Evolutionary conservation across 2,888 invertebrate genomes (phyloP).

Genomic region (Rotaria macrura): DNA sequence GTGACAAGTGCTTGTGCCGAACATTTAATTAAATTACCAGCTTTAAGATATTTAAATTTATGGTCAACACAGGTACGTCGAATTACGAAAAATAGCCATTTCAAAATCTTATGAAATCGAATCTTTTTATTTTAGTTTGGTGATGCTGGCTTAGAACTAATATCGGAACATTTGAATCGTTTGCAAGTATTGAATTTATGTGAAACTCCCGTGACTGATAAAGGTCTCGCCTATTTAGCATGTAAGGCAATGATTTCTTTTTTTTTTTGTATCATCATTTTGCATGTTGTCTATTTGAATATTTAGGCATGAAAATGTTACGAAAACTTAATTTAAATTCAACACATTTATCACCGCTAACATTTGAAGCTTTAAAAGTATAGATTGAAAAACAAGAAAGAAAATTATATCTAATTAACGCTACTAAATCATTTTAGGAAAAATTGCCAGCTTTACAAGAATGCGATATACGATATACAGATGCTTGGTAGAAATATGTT

Average conservation of each 20-base stretch:
- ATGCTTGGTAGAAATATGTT: conserved; percentile 58
- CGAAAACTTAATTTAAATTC: conserved; percentile 68
- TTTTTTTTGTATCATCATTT: not conserved
- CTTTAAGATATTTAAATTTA: conserved; percentile 66
- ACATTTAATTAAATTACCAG: conserved; percentile 67
- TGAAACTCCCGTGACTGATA: conserved; percentile 70
- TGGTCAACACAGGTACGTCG: conserved; percentile 60
- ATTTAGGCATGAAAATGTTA: conserved; percentile 63
- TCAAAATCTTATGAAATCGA: too few relatives aligned
- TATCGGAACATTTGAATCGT: conserved; percentile 66
- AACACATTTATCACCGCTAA: conserved; percentile 65
- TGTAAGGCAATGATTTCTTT: conserved; percentile 53
- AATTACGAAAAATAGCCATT: too few relatives aligned
- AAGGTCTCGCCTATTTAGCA: conserved; percentile 64
- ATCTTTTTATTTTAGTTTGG: conserved; percentile 58
- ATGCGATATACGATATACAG: conserved; percentile 69
- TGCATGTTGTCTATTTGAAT: conserved; percentile 11
- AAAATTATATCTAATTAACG: not conserved
- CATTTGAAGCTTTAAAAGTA: conserved; percentile 62
- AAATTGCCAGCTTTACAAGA: conserved; percentile 63
- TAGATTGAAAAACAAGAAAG: conserved; percentile 27
- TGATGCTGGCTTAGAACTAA: conserved; percentile 65
- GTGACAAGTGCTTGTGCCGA: conserved; percentile 70
- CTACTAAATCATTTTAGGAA: not conserved
- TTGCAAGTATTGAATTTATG: conserved; percentile 69